Evolutionary conservation across 2,888 invertebrate species (phyloP).

Genomic region (Autographa pulchrina): DNA sequence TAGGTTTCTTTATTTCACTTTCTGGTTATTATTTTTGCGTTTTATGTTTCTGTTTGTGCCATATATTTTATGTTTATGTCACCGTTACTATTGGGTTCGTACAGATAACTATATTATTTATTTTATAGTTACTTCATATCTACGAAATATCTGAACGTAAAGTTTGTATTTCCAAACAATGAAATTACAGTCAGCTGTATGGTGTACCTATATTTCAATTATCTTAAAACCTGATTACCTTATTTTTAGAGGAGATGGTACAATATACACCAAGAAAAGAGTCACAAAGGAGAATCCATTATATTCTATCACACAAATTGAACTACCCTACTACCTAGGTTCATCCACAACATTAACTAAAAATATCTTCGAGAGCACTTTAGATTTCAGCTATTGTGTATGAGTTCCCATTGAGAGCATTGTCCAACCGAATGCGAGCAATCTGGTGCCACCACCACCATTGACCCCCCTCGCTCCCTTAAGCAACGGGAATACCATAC

Average conservation of each 20-base stretch:
- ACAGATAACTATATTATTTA: background rate
- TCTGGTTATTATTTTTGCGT: slow-evolving; percentile 50
- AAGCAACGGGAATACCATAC: slow-evolving; percentile 14
- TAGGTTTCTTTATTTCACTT: slow-evolving; percentile 50
- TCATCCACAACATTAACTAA: slow-evolving; percentile 27
- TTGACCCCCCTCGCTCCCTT: slow-evolving; percentile 51
- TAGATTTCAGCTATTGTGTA: slow-evolving; percentile 68
- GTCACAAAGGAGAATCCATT: background rate
- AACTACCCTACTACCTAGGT: background rate
- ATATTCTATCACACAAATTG: background rate
- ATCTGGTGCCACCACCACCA: slow-evolving; percentile 59
- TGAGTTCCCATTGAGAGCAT: slow-evolving; percentile 64
- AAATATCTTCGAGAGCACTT: slow-evolving; percentile 60
- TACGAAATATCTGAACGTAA: background rate
- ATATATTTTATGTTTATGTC: slow-evolving; percentile 25
- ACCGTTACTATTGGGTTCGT: background rate
- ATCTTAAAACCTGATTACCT: too few relatives aligned
- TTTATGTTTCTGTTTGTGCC: slow-evolving; percentile 37
- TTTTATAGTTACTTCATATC: background rate
- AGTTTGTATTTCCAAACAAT: background rate
- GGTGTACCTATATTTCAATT: too few relatives aligned
- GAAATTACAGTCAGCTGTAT: background rate
- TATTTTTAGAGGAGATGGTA: background rate
- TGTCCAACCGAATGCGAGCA: slow-evolving; percentile 68
- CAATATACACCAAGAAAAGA: background rate